Percentiles rank a stretch among this genome's conserved stretches.
Evolutionary conservation across 2,113 vertebrate genomes (phyloP).

Genomic region (Ammodramus savannarum): DNA sequence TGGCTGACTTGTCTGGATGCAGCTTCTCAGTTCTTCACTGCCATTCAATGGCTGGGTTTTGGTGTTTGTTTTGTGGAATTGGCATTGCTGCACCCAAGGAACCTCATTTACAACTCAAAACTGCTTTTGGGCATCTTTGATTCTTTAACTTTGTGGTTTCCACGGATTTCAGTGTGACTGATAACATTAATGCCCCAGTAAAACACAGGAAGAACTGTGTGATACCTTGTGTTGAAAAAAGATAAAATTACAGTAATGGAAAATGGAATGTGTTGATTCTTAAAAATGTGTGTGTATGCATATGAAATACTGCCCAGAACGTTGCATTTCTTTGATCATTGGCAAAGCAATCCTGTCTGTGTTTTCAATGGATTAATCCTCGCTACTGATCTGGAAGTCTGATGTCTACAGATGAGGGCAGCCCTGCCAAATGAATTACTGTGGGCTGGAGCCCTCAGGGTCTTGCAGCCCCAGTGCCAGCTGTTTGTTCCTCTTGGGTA

Average conservation of each 20-base stretch:
- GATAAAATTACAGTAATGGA: background rate
- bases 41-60: background rate
- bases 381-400: slow-evolving; percentile 3
- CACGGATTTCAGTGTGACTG: background rate
- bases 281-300: background rate
- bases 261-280: background rate
- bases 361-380: slow-evolving; percentile 34
- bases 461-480: background rate
- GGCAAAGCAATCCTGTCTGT: background rate
- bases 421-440: background rate
- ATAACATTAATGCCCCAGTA: background rate
- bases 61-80: background rate
- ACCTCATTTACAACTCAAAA: background rate
- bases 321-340: background rate
- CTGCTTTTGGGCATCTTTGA: background rate
- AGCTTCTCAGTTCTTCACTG: background rate
- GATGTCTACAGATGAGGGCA: slow-evolving; percentile 15
- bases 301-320: background rate
- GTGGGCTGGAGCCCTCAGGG: background rate
- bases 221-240: background rate
- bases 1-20: background rate
- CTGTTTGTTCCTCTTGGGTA: background rate
- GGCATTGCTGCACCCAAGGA: background rate
- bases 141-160: background rate
- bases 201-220: background rate